Evolutionary conservation across 1,140 invertebrate genomes (phyloP).

Genomic region (Heliconius melpomene): DNA sequence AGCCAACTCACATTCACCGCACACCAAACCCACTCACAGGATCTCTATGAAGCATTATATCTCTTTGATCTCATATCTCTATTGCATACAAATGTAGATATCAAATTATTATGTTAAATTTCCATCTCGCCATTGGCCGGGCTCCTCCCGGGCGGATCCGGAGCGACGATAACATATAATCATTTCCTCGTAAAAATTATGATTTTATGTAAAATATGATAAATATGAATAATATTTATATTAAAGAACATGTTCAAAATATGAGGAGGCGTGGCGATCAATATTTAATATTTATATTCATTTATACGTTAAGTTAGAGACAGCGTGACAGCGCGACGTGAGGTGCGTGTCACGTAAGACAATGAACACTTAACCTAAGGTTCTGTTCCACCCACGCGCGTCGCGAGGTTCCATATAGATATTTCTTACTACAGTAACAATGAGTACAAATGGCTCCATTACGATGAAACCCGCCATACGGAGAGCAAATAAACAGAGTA

Average conservation of each 20-base stretch:
- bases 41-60: background rate
- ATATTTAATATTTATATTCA: background rate
- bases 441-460: background rate
- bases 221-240: slow-evolving; percentile 9
- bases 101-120: background rate
- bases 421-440: background rate
- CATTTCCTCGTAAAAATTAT: background rate
- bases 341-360: background rate
- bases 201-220: slow-evolving; percentile 11
- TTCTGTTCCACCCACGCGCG: background rate
- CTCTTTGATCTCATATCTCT: background rate
- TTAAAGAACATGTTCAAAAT: background rate
- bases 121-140: background rate
- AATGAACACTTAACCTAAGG: background rate
- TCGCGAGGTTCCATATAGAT: background rate
- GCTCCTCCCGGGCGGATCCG: background rate
- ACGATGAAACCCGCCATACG: background rate
- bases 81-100: background rate
- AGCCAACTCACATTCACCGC: background rate
- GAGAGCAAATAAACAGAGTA: background rate
- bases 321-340: background rate
- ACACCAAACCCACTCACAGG: background rate
- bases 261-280: background rate
- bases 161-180: background rate
- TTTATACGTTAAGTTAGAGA: background rate